These are phyloP conservation scores for Meteorus cinctellus DNA, from an alignment of 2,888 invertebrate species.

Conservation along the genomic window DNA sequence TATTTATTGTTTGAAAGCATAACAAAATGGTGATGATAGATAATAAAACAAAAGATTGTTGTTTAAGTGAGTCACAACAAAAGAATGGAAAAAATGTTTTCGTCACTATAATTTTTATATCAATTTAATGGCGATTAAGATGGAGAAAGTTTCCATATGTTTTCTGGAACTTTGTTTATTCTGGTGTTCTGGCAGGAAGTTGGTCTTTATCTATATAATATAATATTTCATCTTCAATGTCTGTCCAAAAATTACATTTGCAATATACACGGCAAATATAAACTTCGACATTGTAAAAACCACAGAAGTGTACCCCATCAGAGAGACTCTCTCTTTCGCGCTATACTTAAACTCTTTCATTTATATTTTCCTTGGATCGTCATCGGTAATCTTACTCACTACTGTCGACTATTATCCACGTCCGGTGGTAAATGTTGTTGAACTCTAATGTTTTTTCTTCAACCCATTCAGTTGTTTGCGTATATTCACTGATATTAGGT, in stretches of 20 bases:
- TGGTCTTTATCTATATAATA: neutral
- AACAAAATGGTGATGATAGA: conserved; percentile 9
- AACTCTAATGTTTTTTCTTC: conserved; percentile 13
- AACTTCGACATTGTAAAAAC: conserved; percentile 4
- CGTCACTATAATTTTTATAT: conserved; percentile 4
- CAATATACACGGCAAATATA: neutral
- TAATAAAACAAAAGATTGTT: conserved; percentile 1
- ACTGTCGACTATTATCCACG: conserved; percentile 65
- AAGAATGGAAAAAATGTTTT: neutral
- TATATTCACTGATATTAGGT: conserved; percentile 27
- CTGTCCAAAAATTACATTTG: neutral
- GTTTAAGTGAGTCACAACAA: neutral
- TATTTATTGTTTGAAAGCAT: conserved; percentile 7
- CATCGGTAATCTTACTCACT: neutral
- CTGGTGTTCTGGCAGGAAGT: conserved; percentile 7
- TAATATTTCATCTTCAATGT: neutral
- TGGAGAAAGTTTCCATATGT: neutral
- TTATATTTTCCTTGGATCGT: conserved; percentile 1
- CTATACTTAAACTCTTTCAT: conserved; percentile 1
- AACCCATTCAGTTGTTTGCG: conserved; percentile 39
- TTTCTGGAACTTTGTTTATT: neutral
- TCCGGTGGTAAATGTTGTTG: conserved; percentile 60
- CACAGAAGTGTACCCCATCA: conserved; percentile 42
- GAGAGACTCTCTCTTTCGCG: neutral
- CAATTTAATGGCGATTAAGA: neutral